Evolutionary conservation across 2,888 invertebrate species (phyloP).

Genomic region (Empis livida): DNA sequence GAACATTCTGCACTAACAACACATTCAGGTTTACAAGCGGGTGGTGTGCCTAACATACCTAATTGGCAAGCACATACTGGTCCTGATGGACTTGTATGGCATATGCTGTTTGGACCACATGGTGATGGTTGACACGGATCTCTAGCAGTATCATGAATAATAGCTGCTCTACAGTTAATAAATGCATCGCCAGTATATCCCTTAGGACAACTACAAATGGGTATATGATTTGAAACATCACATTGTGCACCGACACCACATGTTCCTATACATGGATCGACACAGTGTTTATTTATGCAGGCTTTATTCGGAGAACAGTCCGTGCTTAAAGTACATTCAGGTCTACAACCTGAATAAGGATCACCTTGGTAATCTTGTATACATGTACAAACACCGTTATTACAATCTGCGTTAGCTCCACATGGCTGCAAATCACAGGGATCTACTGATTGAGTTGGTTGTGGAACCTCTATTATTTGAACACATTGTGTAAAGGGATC

Average conservation of each 20-base stretch:
- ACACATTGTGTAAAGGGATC: conserved; percentile 52
- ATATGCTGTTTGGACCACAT: conserved; percentile 62
- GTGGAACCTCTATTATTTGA: conserved; percentile 37
- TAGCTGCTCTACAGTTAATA: conserved; percentile 41
- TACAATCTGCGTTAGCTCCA: conserved; percentile 61
- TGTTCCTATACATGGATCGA: conserved; percentile 60
- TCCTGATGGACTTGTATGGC: conserved; percentile 49
- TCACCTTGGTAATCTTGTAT: conserved; percentile 48
- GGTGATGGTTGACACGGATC: conserved; percentile 58
- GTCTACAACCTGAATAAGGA: conserved; percentile 49
- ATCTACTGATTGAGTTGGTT: conserved; percentile 45
- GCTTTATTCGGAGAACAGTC: conserved; percentile 56
- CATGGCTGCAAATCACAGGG: conserved; percentile 65
- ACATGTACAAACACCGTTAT: conserved; percentile 50
- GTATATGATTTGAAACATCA: conserved; percentile 59
- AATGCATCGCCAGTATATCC: conserved; percentile 59
- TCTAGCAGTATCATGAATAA: conserved; percentile 17
- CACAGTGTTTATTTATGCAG: conserved; percentile 59
- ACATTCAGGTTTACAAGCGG: conserved; percentile 63
- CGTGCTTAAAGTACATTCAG: conserved; percentile 60
- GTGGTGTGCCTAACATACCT: conserved; percentile 61
- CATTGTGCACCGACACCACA: conserved; percentile 60
- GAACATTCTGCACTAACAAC: conserved; percentile 67
- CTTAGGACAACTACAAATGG: conserved; percentile 55
- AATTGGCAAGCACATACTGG: conserved; percentile 57